Conservation (phyloP, 35 echinoderm and acorn worm species). For the Acanthaster planci region DNA sequence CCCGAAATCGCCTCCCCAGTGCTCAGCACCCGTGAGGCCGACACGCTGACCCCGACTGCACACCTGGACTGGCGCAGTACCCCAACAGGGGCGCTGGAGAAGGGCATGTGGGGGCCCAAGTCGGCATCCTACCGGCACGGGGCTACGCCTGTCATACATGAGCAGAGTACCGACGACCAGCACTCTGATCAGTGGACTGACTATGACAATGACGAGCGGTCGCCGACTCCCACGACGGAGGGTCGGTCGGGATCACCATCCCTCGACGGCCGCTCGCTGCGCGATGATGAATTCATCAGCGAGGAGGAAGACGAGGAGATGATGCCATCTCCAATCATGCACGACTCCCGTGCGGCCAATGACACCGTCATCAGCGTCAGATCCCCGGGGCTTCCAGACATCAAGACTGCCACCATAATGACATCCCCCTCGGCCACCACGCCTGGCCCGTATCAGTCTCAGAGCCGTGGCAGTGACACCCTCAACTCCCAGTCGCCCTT, state of each 20-base stretch:
- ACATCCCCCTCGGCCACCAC: background rate
- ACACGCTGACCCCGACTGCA: conserved; percentile 78
- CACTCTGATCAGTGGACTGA: background rate
- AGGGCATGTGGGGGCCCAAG: background rate
- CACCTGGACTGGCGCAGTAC: conserved; percentile 50
- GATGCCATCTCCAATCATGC: conserved; percentile 8
- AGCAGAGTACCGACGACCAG: conserved; percentile 1
- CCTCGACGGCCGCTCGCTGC: background rate
- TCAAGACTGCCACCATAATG: background rate
- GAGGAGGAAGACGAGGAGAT: background rate
- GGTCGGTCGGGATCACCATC: background rate
- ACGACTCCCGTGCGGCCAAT: background rate
- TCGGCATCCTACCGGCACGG: background rate
- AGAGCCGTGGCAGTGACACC: background rate
- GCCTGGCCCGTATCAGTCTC: background rate
- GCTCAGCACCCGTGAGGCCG: conserved; percentile 87
- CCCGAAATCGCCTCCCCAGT: conserved; percentile 82
- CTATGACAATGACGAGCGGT: background rate
- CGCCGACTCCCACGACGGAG: background rate
- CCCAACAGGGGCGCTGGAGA: conserved; percentile 40
- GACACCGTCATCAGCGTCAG: background rate
- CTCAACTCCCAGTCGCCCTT: conserved; percentile 23
- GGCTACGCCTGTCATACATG: background rate
- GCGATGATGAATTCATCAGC: background rate
- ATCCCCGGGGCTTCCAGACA: background rate